These are phyloP conservation scores for Vipera latastei DNA, from an alignment of 2,797 vertebrate species.

Conservation along the genomic window DNA sequence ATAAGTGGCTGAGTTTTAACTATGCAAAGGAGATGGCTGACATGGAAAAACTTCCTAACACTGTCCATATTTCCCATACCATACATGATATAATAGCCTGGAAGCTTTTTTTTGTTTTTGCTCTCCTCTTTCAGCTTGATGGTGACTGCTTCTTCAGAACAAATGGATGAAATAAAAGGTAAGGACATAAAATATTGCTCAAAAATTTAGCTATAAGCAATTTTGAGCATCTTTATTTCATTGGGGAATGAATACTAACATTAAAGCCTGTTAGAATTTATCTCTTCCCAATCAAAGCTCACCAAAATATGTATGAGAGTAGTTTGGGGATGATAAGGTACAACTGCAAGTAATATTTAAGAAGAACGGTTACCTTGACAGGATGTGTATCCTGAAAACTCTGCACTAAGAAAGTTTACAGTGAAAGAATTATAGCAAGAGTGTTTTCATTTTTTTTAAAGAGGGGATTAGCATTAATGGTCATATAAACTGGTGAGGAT, in stretches of 20 bases:
- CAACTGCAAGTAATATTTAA: background rate
- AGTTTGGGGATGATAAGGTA: background rate
- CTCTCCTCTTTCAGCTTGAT: background rate
- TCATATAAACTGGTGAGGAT: background rate
- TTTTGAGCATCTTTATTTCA: background rate
- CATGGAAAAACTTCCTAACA: background rate
- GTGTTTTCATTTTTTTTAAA: background rate
- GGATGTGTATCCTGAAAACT: background rate
- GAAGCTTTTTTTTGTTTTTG: background rate
- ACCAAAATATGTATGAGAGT: background rate
- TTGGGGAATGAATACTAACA: background rate
- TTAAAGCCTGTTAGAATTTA: background rate
- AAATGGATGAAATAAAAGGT: background rate
- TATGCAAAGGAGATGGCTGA: background rate
- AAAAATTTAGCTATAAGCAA: background rate
- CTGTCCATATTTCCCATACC: background rate
- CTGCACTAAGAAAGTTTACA: background rate
- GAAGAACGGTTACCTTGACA: background rate
- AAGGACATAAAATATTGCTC: background rate
- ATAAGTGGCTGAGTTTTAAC: background rate
- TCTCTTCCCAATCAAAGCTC: background rate
- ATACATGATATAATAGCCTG: background rate
- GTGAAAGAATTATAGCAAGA: background rate
- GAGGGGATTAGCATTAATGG: background rate
- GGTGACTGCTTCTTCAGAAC: background rate